Percentiles rank a stretch among this genome's conserved stretches.
Evolutionary conservation across 1,140 invertebrate species (phyloP).

Genomic region (Polypedilum pembai): DNA sequence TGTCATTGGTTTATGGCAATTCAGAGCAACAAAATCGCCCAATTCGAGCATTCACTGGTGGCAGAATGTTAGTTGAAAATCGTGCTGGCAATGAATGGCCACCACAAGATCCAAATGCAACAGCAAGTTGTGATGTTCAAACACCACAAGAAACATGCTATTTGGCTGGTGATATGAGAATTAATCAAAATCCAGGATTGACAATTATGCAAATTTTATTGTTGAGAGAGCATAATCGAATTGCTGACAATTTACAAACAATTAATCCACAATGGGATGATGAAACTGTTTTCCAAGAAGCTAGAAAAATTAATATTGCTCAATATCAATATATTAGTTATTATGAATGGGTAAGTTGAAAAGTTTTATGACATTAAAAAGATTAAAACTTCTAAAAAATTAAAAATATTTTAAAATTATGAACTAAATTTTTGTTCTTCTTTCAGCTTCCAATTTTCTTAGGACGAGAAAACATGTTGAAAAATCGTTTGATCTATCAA

Average conservation of each 20-base stretch:
- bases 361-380: background rate
- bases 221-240: slow-evolving; percentile 82
- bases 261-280: slow-evolving; percentile 85
- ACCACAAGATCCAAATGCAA: slow-evolving; percentile 58
- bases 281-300: slow-evolving; percentile 79
- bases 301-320: slow-evolving; percentile 68
- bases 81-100: slow-evolving; percentile 59
- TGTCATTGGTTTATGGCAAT: slow-evolving; percentile 78
- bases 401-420: background rate
- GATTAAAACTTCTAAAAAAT: background rate
- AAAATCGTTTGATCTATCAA: slow-evolving; percentile 61
- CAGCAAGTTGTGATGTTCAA: slow-evolving; percentile 53
- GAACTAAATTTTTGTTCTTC: background rate
- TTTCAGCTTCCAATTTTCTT: slow-evolving; percentile 31
- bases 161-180: slow-evolving; percentile 66
- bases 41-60: slow-evolving; percentile 57
- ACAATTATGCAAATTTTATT: slow-evolving; percentile 75
- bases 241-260: slow-evolving; percentile 60
- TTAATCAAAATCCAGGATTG: slow-evolving; percentile 80
- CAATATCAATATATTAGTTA: slow-evolving; percentile 79
- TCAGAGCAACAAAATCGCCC: slow-evolving; percentile 53
- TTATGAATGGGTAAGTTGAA: slow-evolving; percentile 69
- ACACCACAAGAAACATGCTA: slow-evolving; percentile 59
- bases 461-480: slow-evolving; percentile 59
- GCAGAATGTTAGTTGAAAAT: slow-evolving; percentile 54